Percentiles rank a stretch among this genome's conserved stretches.
Evolutionary conservation across 2,797 vertebrate genomes (phyloP).

Genomic region (Neolamprologus multifasciatus): DNA sequence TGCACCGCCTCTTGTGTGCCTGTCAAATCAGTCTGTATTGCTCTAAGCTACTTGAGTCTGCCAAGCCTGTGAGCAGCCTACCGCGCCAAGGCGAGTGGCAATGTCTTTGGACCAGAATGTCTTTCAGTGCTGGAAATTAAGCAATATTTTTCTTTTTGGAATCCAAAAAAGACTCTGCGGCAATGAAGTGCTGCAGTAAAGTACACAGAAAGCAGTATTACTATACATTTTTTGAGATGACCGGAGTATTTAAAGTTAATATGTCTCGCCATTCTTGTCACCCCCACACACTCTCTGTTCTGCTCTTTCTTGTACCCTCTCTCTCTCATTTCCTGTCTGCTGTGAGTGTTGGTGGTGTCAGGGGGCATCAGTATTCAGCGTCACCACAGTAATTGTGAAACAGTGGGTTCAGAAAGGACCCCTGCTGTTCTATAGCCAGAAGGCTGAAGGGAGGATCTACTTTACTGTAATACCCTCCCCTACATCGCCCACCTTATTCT

Average conservation of each 20-base stretch:
- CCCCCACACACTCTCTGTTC: neutral
- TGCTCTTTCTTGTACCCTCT: neutral
- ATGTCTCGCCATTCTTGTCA: neutral
- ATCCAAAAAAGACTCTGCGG: neutral
- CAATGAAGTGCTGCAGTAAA: neutral
- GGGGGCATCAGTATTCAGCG: constrained; percentile 54
- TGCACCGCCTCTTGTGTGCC: neutral
- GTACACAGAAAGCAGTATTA: neutral
- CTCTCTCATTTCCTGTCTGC: constrained; percentile 31
- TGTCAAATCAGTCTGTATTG: neutral
- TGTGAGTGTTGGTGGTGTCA: constrained; percentile 17
- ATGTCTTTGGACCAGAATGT: neutral
- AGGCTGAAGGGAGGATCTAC: constrained; percentile 9
- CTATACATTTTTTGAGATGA: neutral
- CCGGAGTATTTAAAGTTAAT: constrained; percentile 14
- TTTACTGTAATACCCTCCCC: constrained; percentile 35
- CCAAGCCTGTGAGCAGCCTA: neutral
- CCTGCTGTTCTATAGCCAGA: constrained; percentile 39
- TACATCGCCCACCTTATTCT: constrained; percentile 12
- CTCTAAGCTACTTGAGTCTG: neutral
- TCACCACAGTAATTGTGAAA: constrained; percentile 59
- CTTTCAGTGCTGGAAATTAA: neutral
- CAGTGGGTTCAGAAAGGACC: constrained; percentile 38
- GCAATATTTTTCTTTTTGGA: neutral
- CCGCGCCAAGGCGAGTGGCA: neutral